Conservation (phyloP, 2,797 vertebrate species). For the Jordanella pulchra region DNA sequence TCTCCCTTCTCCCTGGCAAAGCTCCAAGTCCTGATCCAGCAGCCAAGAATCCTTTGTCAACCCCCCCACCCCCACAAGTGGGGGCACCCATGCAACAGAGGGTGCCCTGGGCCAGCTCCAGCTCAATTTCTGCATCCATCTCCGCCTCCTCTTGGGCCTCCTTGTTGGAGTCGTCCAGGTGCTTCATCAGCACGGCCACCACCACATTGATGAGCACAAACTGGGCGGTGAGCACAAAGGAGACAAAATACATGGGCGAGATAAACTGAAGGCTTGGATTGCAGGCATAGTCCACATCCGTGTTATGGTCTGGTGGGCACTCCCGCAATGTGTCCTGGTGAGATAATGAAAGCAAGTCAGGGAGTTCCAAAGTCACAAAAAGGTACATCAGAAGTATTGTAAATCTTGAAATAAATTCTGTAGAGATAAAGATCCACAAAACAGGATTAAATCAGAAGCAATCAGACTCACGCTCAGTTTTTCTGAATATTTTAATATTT, state of each 20-base stretch:
- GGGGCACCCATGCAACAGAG: constrained; percentile 86
- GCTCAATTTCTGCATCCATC: constrained; percentile 96
- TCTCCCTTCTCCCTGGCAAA: constrained; percentile 58
- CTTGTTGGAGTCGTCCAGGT: constrained; percentile 98
- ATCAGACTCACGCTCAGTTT: too few species aligned
- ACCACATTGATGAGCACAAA: constrained; percentile 99
- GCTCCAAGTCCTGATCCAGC: constrained; percentile 43
- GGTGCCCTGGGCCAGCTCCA: constrained; percentile 92
- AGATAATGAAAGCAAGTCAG: constrained; percentile 7
- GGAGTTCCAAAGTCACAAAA: neutral
- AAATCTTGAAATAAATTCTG: neutral
- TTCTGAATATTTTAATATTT: too few species aligned
- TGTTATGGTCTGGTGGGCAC: constrained; percentile 81
- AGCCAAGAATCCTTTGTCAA: constrained; percentile 57
- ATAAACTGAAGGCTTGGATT: constrained; percentile 98
- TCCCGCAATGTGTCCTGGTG: constrained; percentile 93
- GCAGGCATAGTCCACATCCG: constrained; percentile 90
- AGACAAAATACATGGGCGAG: constrained; percentile 98
- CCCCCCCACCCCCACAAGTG: constrained; percentile 68
- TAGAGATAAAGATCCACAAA: neutral
- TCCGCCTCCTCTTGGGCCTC: constrained; percentile 97
- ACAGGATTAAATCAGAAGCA: neutral
- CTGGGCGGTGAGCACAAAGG: constrained; percentile 98
- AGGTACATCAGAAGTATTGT: neutral
- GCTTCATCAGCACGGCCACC: constrained; percentile 99